Percentiles rank a stretch among this genome's conserved stretches.
Evolutionary conservation across 2,888 invertebrate genomes (phyloP).

Genomic region (Eledone cirrhosa): DNA sequence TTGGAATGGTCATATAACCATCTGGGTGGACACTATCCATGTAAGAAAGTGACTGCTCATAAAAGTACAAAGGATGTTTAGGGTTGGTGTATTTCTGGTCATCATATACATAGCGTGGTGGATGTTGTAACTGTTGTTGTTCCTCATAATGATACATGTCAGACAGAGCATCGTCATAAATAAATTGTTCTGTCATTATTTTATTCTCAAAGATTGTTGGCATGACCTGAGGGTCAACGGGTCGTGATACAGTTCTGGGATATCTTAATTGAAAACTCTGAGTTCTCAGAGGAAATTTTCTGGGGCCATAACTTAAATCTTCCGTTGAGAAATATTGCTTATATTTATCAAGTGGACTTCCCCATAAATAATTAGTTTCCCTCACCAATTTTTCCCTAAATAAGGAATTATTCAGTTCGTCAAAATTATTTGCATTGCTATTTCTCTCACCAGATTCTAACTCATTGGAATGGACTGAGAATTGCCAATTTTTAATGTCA

Average conservation of each 20-base stretch:
- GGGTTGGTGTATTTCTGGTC: background rate
- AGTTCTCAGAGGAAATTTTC: background rate
- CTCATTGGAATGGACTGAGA: too few relatives aligned
- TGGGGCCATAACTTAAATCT: too few relatives aligned
- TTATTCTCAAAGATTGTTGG: slow-evolving; percentile 8
- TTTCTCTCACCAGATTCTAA: background rate
- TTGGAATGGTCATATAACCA: background rate
- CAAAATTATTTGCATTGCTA: background rate
- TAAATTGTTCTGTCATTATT: slow-evolving; percentile 20
- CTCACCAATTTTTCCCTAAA: background rate
- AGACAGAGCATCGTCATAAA: background rate
- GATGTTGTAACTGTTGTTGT: background rate
- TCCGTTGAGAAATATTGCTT: too few relatives aligned
- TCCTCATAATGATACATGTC: slow-evolving; percentile 4
- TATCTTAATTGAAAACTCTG: background rate
- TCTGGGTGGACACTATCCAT: background rate
- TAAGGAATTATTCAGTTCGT: background rate
- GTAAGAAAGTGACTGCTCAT: background rate
- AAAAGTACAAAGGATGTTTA: slow-evolving; percentile 12
- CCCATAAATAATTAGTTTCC: background rate
- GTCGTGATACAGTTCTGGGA: slow-evolving; percentile 2
- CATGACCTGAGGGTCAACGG: slow-evolving; percentile 14
- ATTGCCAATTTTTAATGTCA: too few relatives aligned
- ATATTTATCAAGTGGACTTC: background rate
- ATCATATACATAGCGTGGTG: background rate